Evolutionary conservation across 2,113 vertebrate species (phyloP), one percentile per base, ranked within the genome.

Genomic region (Forbesichthys agassizii): DNA sequence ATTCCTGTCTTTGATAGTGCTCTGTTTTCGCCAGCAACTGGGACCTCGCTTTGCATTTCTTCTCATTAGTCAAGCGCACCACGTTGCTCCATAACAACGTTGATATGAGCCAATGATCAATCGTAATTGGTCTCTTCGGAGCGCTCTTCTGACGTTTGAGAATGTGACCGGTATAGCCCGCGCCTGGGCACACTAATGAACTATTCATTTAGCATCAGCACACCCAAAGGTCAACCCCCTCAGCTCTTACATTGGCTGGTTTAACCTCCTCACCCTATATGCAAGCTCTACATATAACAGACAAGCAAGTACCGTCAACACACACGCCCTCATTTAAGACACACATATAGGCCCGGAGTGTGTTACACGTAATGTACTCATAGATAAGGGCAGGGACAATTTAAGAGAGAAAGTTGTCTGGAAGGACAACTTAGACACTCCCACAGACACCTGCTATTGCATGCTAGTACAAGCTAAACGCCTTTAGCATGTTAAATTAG

Each of bases 41-140:
- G 5, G 20, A 42, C 36, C 36, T 5, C 36, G 4, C 36, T 42
- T 42, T 42, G 11, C 36, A 8, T 33, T 53, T 71, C 61, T 59
- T 71, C 72, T 84, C 77, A 83, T 90, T 85, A 88, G 66, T 78
- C 73, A 79, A 70, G 76, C 67, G 1, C 73, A 42, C 51, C 84
- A 79, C 77, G 77, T 72, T 48, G 9, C 11, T 58, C 75, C 77
- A 73, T 81, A 86, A 84, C 86, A 79, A 75, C 75, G 60, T 74
- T 88, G 88, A 90, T 85, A 72, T 79, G 76, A 81, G 81, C 76
- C 79, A 87, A 91, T 92, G 88, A 92, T 92, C 91, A 89, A 90
- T 90, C 85, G 89, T 92, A 93, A 92, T 92, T 92, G 89, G 90
- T 89, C 88, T 91, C 89, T 83, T 89, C 86, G 88, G 86, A 89